A percentile compares a stretch with the other conserved stretches of the same genome.
phyloP scores from a whole-genome alignment of 92 coral and sea anemone genomes.

The Virgularia gustaviana region DNA sequence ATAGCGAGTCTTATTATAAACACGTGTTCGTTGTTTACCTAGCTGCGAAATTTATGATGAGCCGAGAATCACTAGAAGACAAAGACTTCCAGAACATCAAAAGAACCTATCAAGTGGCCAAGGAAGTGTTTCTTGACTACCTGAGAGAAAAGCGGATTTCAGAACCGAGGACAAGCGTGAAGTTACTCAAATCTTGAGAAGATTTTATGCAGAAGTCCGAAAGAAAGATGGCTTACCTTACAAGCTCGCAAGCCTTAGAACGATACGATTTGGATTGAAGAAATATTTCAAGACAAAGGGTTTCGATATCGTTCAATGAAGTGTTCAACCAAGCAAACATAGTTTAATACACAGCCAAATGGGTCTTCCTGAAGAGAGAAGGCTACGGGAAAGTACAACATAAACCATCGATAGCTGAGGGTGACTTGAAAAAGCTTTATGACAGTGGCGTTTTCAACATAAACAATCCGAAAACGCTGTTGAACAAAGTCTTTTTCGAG shows the following conservation, averaged over 20 bases:
- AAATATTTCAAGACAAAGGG: conserved; percentile 19
- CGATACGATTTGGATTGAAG: conserved; percentile 12
- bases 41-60: too few relatives aligned
- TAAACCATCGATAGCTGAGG: conserved; percentile 8
- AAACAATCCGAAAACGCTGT: background rate
- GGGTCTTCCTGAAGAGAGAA: background rate
- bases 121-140: conserved; percentile 11
- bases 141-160: conserved; percentile 33
- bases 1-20: too few relatives aligned
- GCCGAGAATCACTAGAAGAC: conserved; percentile 12
- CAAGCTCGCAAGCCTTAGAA: conserved; percentile 16
- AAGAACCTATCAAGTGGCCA: conserved; percentile 27
- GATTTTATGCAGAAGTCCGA: conserved; percentile 22
- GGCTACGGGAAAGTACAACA: conserved; percentile 18
- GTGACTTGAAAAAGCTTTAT: conserved; percentile 16
- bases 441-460: conserved; percentile 9
- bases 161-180: conserved; percentile 16
- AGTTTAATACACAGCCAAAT: conserved; percentile 22
- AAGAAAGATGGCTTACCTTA: conserved; percentile 26
- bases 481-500: too few relatives aligned
- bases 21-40: too few relatives aligned
- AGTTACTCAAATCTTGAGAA: background rate
- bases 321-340: conserved; percentile 31
- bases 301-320: conserved; percentile 27
- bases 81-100: conserved; percentile 40